These are phyloP conservation scores for Myanophis thanlyinensis DNA, from an alignment of 2,113 vertebrate species.

Conservation along the genomic window DNA sequence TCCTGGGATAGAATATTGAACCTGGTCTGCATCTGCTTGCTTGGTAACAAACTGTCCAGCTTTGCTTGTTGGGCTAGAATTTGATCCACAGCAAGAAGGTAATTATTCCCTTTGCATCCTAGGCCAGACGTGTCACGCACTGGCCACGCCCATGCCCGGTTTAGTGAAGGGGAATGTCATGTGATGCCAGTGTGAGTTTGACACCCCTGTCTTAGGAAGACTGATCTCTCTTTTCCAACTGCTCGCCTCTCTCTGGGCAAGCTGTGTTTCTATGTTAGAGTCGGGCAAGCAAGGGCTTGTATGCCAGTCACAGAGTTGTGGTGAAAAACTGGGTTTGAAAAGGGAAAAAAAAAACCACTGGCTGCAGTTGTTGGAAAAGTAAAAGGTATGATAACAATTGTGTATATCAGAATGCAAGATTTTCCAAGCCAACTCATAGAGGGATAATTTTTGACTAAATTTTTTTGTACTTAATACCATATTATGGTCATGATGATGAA, in stretches of 20 bases:
- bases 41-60: not conserved
- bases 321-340: not conserved
- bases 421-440: not conserved
- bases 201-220: too few species aligned
- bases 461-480: not conserved
- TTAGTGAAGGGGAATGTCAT: too few species aligned
- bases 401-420: not conserved
- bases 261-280: not conserved
- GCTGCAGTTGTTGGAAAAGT: not conserved
- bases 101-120: not conserved
- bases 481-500: not conserved
- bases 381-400: not conserved
- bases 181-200: too few species aligned
- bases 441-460: not conserved
- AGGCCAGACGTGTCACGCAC: too few species aligned
- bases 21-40: not conserved
- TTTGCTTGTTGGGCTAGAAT: not conserved
- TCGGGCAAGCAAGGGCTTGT: not conserved
- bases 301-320: not conserved
- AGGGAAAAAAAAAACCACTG: not conserved
- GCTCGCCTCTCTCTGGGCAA: not conserved
- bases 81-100: not conserved
- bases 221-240: not conserved
- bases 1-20: not conserved
- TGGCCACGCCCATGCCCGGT: too few species aligned